Conservation (phyloP, 2,113 vertebrate species). For the Mobula birostris region DNA sequence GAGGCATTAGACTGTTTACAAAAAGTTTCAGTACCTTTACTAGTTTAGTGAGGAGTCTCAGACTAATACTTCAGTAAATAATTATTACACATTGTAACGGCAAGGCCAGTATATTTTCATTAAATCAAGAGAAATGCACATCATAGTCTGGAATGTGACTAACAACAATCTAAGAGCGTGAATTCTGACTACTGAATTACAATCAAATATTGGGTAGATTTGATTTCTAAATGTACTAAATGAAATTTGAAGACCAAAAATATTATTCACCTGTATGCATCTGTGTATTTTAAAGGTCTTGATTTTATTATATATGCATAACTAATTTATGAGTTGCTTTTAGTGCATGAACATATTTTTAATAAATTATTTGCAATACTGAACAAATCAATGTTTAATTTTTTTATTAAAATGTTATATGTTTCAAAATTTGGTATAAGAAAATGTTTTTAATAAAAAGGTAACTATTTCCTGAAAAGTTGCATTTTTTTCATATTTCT, state of each 20-base stretch:
- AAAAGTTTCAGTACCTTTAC: not conserved
- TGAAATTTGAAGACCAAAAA: slow-evolving; percentile 26
- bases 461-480: not conserved
- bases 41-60: not conserved
- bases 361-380: slow-evolving; percentile 31
- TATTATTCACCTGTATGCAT: slow-evolving; percentile 14
- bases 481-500: slow-evolving; percentile 14
- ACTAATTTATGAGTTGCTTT: slow-evolving; percentile 28
- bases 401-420: slow-evolving; percentile 31
- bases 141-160: not conserved
- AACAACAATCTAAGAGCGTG: not conserved
- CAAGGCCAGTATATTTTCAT: not conserved
- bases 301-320: not conserved
- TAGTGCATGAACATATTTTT: slow-evolving; percentile 34
- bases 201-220: not conserved
- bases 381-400: slow-evolving; percentile 29
- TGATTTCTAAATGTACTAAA: not conserved
- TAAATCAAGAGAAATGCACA: not conserved
- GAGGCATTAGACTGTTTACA: not conserved
- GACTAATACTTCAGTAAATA: not conserved
- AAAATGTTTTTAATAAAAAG: slow-evolving; percentile 35
- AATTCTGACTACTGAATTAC: not conserved
- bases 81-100: not conserved
- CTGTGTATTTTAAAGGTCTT: slow-evolving; percentile 8
- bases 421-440: slow-evolving; percentile 36